Conservation (phyloP, 2,888 invertebrate species). For the Cremastinae sp. region DNA sequence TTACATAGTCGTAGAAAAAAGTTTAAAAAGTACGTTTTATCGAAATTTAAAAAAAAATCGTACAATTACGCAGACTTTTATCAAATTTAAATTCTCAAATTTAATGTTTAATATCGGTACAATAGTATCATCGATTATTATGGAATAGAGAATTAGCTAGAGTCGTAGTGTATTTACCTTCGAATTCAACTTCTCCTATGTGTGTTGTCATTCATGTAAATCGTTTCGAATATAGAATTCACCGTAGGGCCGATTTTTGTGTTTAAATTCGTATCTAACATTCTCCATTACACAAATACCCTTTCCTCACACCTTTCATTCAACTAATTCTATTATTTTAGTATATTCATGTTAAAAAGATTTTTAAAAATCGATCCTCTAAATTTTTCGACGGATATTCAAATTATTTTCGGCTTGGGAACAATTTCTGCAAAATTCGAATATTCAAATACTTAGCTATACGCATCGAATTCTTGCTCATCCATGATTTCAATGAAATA, state of each 20-base stretch:
- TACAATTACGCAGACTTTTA: neutral
- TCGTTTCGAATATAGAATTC: constrained; percentile 48
- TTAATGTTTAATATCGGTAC: constrained; percentile 27
- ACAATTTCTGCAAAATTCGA: too few relatives aligned
- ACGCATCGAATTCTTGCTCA: too few relatives aligned
- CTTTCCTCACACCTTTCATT: too few relatives aligned
- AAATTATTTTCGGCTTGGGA: too few relatives aligned
- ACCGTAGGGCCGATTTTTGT: constrained; percentile 46
- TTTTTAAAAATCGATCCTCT: too few relatives aligned
- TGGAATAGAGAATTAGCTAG: constrained; percentile 12
- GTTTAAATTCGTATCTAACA: constrained; percentile 22
- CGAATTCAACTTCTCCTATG: constrained; percentile 1
- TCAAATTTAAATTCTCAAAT: too few relatives aligned
- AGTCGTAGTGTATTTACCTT: constrained; percentile 24
- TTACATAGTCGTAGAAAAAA: too few relatives aligned
- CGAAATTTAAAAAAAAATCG: constrained; percentile 13
- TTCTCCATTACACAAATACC: constrained; percentile 33
- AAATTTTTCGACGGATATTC: too few relatives aligned
- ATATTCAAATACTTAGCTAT: too few relatives aligned
- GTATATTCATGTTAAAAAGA: too few relatives aligned
- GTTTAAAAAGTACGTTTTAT: neutral
- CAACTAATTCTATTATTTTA: too few relatives aligned
- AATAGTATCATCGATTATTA: constrained; percentile 11
- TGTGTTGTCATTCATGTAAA: constrained; percentile 17
- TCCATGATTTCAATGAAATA: too few relatives aligned